These are phyloP conservation scores for Caenorhabditis plicata DNA, from an alignment of 2,888 invertebrate species.

Conservation along the genomic window DNA sequence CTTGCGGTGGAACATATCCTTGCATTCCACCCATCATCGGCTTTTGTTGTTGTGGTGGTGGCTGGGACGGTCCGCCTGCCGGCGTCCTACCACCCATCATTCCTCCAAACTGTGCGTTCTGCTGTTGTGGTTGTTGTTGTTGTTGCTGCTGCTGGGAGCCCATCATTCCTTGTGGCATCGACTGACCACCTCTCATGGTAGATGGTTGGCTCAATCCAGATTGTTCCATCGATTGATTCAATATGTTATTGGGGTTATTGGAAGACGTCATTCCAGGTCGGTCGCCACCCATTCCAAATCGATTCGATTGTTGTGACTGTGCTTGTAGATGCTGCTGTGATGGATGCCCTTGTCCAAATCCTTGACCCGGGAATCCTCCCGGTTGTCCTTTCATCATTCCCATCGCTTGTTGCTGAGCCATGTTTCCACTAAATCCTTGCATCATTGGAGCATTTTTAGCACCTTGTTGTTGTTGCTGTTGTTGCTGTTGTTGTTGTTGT, in stretches of 20 bases:
- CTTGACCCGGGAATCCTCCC: background rate
- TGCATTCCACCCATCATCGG: too few species aligned
- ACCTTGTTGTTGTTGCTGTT: conserved; percentile 3
- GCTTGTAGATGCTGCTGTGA: conserved; percentile 15
- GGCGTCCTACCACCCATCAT: too few species aligned
- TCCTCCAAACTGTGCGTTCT: background rate
- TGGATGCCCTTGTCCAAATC: conserved; percentile 4
- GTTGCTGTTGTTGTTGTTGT: conserved; percentile 12
- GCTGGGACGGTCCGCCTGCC: conserved; percentile 2
- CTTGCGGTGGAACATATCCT: conserved; percentile 4
- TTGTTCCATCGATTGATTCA: conserved; percentile 25
- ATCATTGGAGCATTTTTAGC: conserved; percentile 2
- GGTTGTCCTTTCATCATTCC: background rate
- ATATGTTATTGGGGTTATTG: conserved; percentile 5
- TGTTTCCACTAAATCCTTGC: conserved; percentile 10
- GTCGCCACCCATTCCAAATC: background rate
- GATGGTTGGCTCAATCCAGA: conserved; percentile 11
- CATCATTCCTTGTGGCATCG: background rate
- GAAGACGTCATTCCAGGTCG: background rate
- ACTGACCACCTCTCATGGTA: conserved; percentile 1
- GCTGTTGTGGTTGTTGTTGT: background rate
- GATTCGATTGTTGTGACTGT: background rate
- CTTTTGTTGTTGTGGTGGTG: conserved; percentile 16
- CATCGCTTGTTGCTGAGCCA: background rate
- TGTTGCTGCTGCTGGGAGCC: background rate